Base-by-base conservation (phyloP, 2,888 invertebrate genomes). In the Apamea monoglypha region DNA sequence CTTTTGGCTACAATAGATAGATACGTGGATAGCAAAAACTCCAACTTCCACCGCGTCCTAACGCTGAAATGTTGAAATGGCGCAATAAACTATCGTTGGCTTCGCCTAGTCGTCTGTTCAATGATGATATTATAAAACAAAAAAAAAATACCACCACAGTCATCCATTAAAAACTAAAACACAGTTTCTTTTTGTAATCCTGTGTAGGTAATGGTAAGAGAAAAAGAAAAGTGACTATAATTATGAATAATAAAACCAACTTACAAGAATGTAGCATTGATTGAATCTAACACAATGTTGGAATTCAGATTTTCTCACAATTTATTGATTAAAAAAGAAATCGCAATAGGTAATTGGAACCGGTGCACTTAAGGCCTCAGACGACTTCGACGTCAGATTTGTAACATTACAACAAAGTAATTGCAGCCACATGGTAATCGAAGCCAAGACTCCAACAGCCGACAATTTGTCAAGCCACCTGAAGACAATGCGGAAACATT, bases 241-340 rank as follows among this genome's bases (percentile, higher is more conserved):
- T 70, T 70, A 50, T 25, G 18, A 36, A 56, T 7, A 71, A 59
- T 29, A 71, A 44, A 18, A 36, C 40, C 40, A 40, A 18, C 18
- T 40, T 40, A 32, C n/a, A 63, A 32, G n/a, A 78, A 53, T 70
- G n/a, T 63, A 40, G 32, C 6, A 36, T 25, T 76, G 25, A 78
- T 68, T 76, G 29, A 29, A 68, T 50, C 47, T 50, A 29, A 68
- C 25, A 76, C 29, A 77, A 69, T 77, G 16, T 40, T 32, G 32
- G 16, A 40, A 78, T 67, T 53, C 14, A 0, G 40, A 56, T 61
- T 61, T 77, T 77, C 61, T 32, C 61, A 76, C 25, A 29, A 14
- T 16, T 56, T 64, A 21, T 6, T 21, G 4, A 44, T 53, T 59
- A 8, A 47, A 32, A n/a, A 59, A 75, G 44, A 64, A 44, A 63